Base-by-base conservation (phyloP, 2,888 invertebrate genomes). In the Malachius bipustulatus region DNA sequence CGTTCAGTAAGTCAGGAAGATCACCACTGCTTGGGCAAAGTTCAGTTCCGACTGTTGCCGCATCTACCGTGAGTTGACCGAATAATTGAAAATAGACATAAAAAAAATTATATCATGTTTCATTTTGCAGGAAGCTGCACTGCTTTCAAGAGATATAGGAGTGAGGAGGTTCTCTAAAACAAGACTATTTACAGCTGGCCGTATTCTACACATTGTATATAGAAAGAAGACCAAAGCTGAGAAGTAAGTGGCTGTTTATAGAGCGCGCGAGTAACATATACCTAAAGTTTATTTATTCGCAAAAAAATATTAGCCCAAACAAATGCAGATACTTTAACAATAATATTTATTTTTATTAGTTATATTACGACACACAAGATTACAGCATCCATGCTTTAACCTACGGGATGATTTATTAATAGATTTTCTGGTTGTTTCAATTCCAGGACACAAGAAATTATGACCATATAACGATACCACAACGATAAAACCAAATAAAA, bases 101-200 rank as follows among this genome's bases (percentile, higher is more conserved):
- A 19, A 6, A 6, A 8, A 19, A 8, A 19, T 9, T 16, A 14
- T 12, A 32, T 32, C 4, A 14, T 24, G 13, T 32, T 24, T 36
- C 8, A 14, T 16, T 43, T 51, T 50, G 29, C 52, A 78, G 77
- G 77, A 79, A 57, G 71, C 72, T 30, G 73, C 75, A 37, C 60
- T 77, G 48, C 66, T 77, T 39, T 75, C 77, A 26, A 67, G 72
- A 42, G 76, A 80, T 50, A 71, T 80, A 37, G 69, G 74, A 46
- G 70, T 71, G 44, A 66, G 80, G 44, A 66, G 80, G 41, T 81
- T 75, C 58, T 79, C 80, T 1, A 69, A 75, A 44, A 75, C 75
- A 28, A 68, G 76, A 39, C 69, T 87, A 15, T 87, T 75, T 57
- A 78, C 81, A 2, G 82, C 83, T 2, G 90, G 90, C 3, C 72